phyloP scores from a whole-genome alignment of 2,797 vertebrate genomes.

The Enteromius argenteus region DNA sequence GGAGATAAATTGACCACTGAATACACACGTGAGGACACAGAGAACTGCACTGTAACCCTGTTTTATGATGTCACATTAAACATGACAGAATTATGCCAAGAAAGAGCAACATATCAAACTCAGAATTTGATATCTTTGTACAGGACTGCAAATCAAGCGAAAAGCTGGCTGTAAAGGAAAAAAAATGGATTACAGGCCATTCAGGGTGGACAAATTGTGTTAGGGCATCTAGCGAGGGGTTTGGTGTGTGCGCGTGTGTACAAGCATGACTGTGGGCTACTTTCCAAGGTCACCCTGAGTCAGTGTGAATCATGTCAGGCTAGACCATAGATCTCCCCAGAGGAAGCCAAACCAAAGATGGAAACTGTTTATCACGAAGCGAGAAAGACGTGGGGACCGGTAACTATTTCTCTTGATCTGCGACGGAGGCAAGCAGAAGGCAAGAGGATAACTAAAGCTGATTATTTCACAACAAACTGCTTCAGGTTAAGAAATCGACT shows the following conservation, averaged over 20 bases:
- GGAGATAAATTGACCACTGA: slow-evolving; percentile 37
- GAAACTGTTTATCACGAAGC: slow-evolving; percentile 68
- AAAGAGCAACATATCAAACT: slow-evolving; percentile 54
- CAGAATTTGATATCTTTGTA: slow-evolving; percentile 39
- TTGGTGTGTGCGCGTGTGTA: slow-evolving; percentile 43
- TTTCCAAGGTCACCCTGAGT: slow-evolving; percentile 87
- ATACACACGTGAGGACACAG: slow-evolving; percentile 18
- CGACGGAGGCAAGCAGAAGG: background rate
- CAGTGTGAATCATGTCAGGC: slow-evolving; percentile 83
- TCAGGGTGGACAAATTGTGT: slow-evolving; percentile 39
- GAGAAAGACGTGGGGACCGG: slow-evolving; percentile 2
- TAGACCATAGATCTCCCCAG: slow-evolving; percentile 76
- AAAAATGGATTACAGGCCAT: slow-evolving; percentile 36
- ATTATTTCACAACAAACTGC: slow-evolving; percentile 35
- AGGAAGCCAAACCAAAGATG: slow-evolving; percentile 70
- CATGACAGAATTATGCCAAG: slow-evolving; percentile 61
- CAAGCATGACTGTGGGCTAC: slow-evolving; percentile 68
- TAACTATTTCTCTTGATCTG: background rate
- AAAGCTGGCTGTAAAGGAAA: slow-evolving; percentile 17
- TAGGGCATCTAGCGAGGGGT: slow-evolving; percentile 24
- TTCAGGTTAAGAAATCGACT: slow-evolving; percentile 29
- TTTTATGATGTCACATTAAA: slow-evolving; percentile 38
- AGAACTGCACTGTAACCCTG: background rate
- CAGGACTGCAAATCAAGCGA: slow-evolving; percentile 38
- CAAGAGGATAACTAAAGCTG: slow-evolving; percentile 20